Percentiles rank a stretch among this genome's conserved stretches.
Evolutionary conservation across 2,888 invertebrate species (phyloP).

Genomic region (Chalcis sispes): DNA sequence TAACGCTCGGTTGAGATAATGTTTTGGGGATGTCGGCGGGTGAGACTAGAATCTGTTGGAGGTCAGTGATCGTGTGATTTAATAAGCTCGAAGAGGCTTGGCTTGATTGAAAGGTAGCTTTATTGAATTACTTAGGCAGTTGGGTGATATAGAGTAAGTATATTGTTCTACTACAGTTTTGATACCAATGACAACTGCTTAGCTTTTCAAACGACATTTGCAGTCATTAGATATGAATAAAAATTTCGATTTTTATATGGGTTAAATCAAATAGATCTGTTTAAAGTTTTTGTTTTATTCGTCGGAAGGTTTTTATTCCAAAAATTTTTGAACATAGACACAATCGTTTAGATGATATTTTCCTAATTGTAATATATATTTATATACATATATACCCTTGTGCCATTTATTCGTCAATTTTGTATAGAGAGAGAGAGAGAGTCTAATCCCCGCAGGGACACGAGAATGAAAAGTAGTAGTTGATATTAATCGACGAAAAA

Average conservation of each 20-base stretch:
- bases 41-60: slow-evolving; percentile 8
- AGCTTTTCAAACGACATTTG: too few species aligned
- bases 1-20: slow-evolving; percentile 33
- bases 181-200: too few species aligned
- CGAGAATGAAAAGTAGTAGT: slow-evolving; percentile 43
- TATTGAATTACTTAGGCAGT: slow-evolving; percentile 39
- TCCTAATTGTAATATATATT: background rate
- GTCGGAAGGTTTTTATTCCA: too few species aligned
- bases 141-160: background rate
- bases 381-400: slow-evolving; percentile 23
- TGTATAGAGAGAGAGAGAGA: slow-evolving; percentile 21
- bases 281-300: too few species aligned
- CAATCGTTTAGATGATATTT: background rate
- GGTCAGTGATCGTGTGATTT: slow-evolving; percentile 36
- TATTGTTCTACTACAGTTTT: too few species aligned
- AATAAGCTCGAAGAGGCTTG: slow-evolving; percentile 24
- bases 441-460: background rate
- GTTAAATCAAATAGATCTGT: too few species aligned
- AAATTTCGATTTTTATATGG: too few species aligned
- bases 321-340: background rate
- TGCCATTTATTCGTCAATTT: background rate
- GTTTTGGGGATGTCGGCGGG: slow-evolving; percentile 32
- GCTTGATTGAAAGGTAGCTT: slow-evolving; percentile 27
- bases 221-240: too few species aligned
- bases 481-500: slow-evolving; percentile 45